A percentile compares a stretch with the other conserved stretches of the same genome.
These are phyloP conservation scores for Aleiodes sp. DNA, from an alignment of 1,140 invertebrate genomes.

Conservation along the genomic window DNA sequence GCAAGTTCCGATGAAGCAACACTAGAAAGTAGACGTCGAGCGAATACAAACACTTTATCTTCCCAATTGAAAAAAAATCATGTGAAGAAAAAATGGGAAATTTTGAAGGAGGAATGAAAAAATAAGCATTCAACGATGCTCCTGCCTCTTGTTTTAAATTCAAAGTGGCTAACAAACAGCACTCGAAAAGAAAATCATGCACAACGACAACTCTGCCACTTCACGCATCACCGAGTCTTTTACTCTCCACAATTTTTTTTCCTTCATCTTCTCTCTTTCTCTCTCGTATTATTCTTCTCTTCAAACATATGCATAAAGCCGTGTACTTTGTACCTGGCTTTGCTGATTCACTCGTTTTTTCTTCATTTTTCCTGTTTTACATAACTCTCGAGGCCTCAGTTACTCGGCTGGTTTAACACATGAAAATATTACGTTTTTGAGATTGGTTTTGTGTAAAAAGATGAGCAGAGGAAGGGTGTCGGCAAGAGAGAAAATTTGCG, in stretches of 20 bases:
- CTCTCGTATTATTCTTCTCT: constrained; percentile 10
- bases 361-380: constrained; percentile 20
- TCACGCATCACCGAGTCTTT: constrained; percentile 20
- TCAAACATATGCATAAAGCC: constrained; percentile 17
- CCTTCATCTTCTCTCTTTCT: no score
- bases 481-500: no score
- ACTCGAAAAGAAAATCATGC: background rate
- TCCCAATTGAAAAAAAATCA: constrained; percentile 20
- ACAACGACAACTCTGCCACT: background rate
- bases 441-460: no score
- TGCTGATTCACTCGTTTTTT: constrained; percentile 17
- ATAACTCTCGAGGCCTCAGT: background rate
- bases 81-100: background rate
- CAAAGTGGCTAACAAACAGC: constrained; percentile 4
- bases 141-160: constrained; percentile 4
- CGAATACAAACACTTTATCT: background rate
- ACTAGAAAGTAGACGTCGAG: constrained; percentile 37
- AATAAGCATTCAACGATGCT: background rate
- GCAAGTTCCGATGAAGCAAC: constrained; percentile 36
- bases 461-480: no score
- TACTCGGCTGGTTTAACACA: background rate
- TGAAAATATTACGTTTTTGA: constrained; percentile 12
- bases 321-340: constrained; percentile 23
- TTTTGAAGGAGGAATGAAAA: background rate
- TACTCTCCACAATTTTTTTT: background rate